These are phyloP conservation scores for Stenurella melanura DNA, from an alignment of 2,888 invertebrate species.

Conservation along the genomic window DNA sequence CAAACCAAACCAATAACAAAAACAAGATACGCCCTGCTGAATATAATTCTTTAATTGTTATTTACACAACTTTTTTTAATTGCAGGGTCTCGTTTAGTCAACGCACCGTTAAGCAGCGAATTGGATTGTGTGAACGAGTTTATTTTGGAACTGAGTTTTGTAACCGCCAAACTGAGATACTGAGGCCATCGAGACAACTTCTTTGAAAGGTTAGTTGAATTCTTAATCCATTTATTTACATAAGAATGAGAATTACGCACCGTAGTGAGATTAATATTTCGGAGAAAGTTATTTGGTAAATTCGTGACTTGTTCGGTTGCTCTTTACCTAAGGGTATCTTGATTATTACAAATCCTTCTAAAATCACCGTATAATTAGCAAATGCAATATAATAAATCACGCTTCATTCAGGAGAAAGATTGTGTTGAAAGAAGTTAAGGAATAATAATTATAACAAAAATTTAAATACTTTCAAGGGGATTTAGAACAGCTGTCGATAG, in stretches of 20 bases:
- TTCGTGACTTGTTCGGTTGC: not conserved
- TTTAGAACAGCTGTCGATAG: too few relatives aligned
- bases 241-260: slow-evolving; percentile 22
- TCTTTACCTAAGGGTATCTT: not conserved
- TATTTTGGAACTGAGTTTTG: slow-evolving; percentile 9
- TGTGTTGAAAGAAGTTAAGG: too few relatives aligned
- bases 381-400: not conserved
- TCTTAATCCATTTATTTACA: not conserved
- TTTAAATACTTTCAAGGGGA: too few relatives aligned
- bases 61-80: slow-evolving; percentile 7
- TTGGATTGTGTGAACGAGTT: slow-evolving; percentile 11
- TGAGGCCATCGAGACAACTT: slow-evolving; percentile 19
- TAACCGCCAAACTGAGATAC: slow-evolving; percentile 6
- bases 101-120: not conserved
- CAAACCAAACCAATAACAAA: not conserved
- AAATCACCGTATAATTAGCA: not conserved
- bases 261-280: not conserved
- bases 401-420: too few relatives aligned
- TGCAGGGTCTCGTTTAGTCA: slow-evolving; percentile 6
- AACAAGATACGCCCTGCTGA: slow-evolving; percentile 2
- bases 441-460: too few relatives aligned
- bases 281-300: slow-evolving; percentile 23
- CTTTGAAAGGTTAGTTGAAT: slow-evolving; percentile 27
- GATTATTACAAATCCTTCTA: not conserved
- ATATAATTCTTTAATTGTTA: slow-evolving; percentile 1